Evolutionary conservation across 64 coral and sea anemone species (phyloP).

Genomic region (Stichodactyla mertensii): DNA sequence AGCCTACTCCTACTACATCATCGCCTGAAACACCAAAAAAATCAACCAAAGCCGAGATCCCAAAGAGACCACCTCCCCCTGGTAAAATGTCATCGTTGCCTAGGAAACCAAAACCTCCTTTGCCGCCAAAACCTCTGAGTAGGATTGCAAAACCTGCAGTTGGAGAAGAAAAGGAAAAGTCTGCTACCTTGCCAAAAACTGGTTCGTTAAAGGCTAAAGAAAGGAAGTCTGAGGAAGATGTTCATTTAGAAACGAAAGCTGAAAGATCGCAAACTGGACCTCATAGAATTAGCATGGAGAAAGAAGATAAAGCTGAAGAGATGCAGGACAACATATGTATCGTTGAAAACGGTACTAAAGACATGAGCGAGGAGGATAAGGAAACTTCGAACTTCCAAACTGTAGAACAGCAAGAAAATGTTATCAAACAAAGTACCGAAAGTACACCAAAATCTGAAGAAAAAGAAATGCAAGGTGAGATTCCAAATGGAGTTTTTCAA

Average conservation of each 20-base stretch:
- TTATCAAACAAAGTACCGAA: neutral
- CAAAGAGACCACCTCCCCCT: slow-evolving; percentile 24
- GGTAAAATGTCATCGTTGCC: neutral
- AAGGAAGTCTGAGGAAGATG: neutral
- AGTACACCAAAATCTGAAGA: neutral
- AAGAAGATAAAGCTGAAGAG: neutral
- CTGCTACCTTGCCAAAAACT: neutral
- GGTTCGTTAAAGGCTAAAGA: neutral
- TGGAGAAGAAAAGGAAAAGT: neutral
- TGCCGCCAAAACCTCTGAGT: slow-evolving; percentile 12
- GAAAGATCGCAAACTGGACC: neutral
- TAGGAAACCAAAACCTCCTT: slow-evolving; percentile 20
- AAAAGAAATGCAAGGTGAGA: neutral
- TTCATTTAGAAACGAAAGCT: neutral
- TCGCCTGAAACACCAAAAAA: neutral
- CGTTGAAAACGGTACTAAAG: neutral
- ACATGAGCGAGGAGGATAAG: neutral
- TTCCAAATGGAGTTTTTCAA: neutral
- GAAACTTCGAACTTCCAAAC: neutral
- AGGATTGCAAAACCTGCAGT: neutral
- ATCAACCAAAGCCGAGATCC: neutral
- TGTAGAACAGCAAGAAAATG: neutral
- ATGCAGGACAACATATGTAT: neutral
- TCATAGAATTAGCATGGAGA: neutral
- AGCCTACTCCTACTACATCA: neutral